Percentiles rank a stretch among this genome's conserved stretches.
Evolutionary conservation across 2,888 invertebrate genomes (phyloP).

Genomic region (Metacarcinus magister): DNA sequence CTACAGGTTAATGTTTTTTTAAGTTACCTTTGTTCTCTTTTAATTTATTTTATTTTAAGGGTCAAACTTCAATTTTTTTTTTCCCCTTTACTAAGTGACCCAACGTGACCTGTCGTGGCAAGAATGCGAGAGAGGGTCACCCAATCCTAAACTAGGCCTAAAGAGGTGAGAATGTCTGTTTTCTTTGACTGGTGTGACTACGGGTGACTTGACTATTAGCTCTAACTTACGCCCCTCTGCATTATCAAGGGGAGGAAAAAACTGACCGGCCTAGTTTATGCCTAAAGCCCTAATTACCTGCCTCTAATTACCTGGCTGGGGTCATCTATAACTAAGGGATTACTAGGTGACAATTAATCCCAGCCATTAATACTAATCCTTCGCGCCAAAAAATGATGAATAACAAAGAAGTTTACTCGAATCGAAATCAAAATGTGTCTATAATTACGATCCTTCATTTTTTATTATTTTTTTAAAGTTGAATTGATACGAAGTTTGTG

Average conservation of each 20-base stretch:
- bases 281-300: background rate
- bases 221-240: background rate
- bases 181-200: constrained; percentile 70
- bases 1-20: background rate
- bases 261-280: background rate
- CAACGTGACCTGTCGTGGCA: constrained; percentile 38
- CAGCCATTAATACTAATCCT: background rate
- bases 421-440: background rate
- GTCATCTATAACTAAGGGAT: background rate
- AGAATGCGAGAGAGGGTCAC: constrained; percentile 68
- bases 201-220: background rate
- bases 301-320: background rate
- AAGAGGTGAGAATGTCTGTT: constrained; percentile 50
- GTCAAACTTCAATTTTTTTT: background rate
- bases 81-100: background rate
- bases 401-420: background rate
- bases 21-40: too few relatives aligned
- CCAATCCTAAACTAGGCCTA: constrained; percentile 77
- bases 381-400: background rate
- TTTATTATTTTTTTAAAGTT: too few relatives aligned
- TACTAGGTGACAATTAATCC: background rate
- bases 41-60: background rate
- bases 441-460: too few relatives aligned
- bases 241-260: background rate
- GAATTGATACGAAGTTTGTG: background rate